phyloP scores from a whole-genome alignment of 2,888 invertebrate genomes.

The Phanerotoma sp. region DNA sequence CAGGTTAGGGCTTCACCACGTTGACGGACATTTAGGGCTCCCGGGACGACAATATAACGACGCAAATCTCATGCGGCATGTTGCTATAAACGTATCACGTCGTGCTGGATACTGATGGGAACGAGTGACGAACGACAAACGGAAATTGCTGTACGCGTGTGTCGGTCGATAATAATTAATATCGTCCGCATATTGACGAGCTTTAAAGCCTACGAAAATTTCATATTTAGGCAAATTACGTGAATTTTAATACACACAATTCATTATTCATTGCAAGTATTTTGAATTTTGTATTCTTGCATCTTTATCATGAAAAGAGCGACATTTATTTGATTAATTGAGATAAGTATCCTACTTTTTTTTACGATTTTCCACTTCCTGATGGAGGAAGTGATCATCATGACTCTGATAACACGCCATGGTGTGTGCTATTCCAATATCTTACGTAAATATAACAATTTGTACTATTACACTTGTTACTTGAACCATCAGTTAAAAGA shows the following conservation, averaged over 20 bases:
- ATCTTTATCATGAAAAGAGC: too few species aligned
- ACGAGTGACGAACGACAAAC: slow-evolving; percentile 21
- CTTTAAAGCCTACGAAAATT: neutral
- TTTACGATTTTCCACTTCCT: too few species aligned
- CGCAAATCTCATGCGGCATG: slow-evolving; percentile 18
- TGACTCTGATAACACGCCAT: too few species aligned
- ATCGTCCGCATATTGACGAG: slow-evolving; percentile 9
- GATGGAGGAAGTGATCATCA: too few species aligned
- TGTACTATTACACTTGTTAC: too few species aligned
- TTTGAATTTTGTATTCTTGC: too few species aligned
- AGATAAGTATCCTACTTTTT: too few species aligned
- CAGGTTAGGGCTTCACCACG: slow-evolving; percentile 14
- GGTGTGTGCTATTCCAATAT: too few species aligned
- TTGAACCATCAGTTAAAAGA: too few species aligned
- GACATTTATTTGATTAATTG: too few species aligned
- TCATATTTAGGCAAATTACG: neutral
- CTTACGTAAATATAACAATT: too few species aligned
- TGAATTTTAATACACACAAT: neutral
- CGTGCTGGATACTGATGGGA: slow-evolving; percentile 16
- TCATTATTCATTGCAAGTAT: too few species aligned
- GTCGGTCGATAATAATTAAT: slow-evolving; percentile 26
- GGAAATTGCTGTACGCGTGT: slow-evolving; percentile 18
- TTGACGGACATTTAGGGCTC: slow-evolving; percentile 36
- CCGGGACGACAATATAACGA: slow-evolving; percentile 36
- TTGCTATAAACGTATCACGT: slow-evolving; percentile 23